Base-by-base conservation (phyloP, 1,140 invertebrate genomes). In the Trialeurodes vaporariorum region DNA sequence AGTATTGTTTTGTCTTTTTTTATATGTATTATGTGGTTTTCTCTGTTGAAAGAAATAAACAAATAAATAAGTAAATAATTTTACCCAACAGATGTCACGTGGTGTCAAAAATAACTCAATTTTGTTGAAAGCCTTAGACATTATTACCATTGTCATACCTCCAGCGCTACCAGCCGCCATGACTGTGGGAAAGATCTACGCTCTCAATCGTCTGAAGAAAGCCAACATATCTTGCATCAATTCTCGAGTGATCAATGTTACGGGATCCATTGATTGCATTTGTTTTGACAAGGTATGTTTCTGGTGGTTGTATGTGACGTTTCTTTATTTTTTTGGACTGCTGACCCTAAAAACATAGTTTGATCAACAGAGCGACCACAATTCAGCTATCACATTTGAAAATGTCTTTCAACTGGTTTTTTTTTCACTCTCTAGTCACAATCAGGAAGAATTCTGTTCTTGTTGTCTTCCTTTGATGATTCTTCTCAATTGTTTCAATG, bases 281-380 rank as follows among this genome's bases (percentile, higher is more conserved):
- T 97, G 94, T 75, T 99, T 99, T 79, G 97, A 99, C 79, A 99
- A 99, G 87, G 92, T 94, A 73, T 73, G 71, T 68, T 23, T 25
- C 21, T 27, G n/a, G n/a, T n/a, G 27, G n/a, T 64, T 64, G 11
- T 25, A 64, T 64, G 11, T 11, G 2, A 49, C 59, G n/a, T 12
- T 23, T 70, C 25, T 27, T 1, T 59, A 2, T 22, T 68, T 65
- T 25, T 63, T 49, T 65, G 49, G 49, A 58, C 12, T n/a, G n/a
- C n/a, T n/a, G n/a, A n/a, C n/a, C n/a, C n/a, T n/a, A n/a, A n/a
- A n/a, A n/a, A n/a, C n/a, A n/a, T n/a, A n/a, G n/a, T n/a, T n/a
- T n/a, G n/a, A n/a, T n/a, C n/a, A n/a, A n/a, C n/a, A n/a, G n/a
- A n/a, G n/a, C n/a, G n/a, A n/a, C n/a, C n/a, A n/a, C n/a, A n/a